Base-by-base conservation (phyloP, 2,888 invertebrate species). In the Andrena camellia region DNA sequence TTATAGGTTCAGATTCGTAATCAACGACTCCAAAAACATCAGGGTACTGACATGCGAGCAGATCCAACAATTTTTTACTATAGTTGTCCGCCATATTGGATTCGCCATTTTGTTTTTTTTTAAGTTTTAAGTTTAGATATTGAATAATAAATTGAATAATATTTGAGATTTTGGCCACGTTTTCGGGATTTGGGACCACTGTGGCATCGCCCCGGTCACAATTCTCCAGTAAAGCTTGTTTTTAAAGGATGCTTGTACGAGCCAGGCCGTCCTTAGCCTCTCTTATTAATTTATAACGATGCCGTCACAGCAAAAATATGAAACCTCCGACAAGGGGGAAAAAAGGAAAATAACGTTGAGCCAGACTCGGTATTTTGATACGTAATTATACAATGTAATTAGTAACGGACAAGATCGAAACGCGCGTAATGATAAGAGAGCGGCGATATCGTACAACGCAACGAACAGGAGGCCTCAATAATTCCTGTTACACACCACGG, bases 401-500 rank as follows among this genome's bases (percentile, higher is more conserved):
- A 78, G 42, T 17, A 71, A 78, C 59, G 52, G 60, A 62, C 10
- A 59, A 69, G 48, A 73, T 71, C n/a, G 71, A 57, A 20, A 67
- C 42, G 26, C 62, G 26, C 20, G 23, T 26, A 66, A 42, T n/a
- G 71, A 42, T 20, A 54, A 20, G 29, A 33, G 60, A 62, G 26
- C 23, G 29, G 57, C 13, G 76, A 54, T 42, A 77, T 6, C 50
- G n/a, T 64, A 13, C 35, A 17, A 67, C 70, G 60, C 50, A 42
- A 48, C 50, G 66, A 35, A 52, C 35, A 20, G 29, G 8, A 29
- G 62, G 42, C 8, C 63, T 82, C 74, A 77, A 82, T 83, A 75
- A 83, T 78, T 74, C 42, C 70, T 70, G 73, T 77, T 71, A 77
- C 71, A 26, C 50, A 59, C 48, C 17, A 42, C 75, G 60, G 50